Conservation (phyloP, 2,113 vertebrate genomes). For the Erpornis zantholeuca region DNA sequence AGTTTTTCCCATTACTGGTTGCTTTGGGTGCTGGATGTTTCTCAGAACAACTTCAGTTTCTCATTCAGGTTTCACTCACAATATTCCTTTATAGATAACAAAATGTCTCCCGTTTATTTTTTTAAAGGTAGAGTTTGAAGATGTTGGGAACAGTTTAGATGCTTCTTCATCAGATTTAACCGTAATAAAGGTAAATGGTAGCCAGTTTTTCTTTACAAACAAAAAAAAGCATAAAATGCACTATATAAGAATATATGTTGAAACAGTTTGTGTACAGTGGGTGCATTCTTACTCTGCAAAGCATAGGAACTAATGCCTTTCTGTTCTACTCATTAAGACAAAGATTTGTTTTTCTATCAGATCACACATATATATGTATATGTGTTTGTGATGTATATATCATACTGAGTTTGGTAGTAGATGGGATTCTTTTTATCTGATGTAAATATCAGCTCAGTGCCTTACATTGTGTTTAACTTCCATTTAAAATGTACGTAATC, state of each 20-base stretch:
- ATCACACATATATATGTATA: fast-evolving
- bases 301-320: not conserved
- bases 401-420: not conserved
- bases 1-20: not conserved
- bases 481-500: not conserved
- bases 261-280: not conserved
- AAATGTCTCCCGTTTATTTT: not conserved
- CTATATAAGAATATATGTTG: not conserved
- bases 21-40: not conserved
- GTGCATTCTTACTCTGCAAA: not conserved
- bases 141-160: constrained; percentile 57
- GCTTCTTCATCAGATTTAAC: constrained; percentile 57
- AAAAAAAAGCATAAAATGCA: not conserved
- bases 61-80: not conserved
- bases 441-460: not conserved
- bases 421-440: not conserved
- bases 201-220: not conserved
- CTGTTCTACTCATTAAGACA: not conserved
- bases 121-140: constrained; percentile 68
- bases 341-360: fast-evolving
- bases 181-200: constrained; percentile 58
- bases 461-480: not conserved
- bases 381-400: not conserved
- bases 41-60: no score
- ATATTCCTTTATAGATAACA: not conserved